These are phyloP conservation scores for Anguilla pacifica DNA, from an alignment of 2,797 vertebrate genomes.

Conservation along the genomic window DNA sequence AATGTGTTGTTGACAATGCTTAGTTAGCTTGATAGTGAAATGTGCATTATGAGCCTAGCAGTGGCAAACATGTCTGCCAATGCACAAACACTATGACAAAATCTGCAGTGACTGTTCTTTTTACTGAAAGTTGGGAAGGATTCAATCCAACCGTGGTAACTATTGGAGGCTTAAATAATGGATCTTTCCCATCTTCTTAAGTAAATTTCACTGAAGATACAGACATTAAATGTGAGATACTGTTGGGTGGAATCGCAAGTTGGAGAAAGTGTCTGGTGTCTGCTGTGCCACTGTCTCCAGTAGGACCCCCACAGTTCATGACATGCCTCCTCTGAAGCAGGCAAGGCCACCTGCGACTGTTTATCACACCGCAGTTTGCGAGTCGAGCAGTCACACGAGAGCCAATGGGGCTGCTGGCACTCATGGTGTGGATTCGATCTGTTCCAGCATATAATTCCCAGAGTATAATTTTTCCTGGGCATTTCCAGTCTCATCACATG, in stretches of 20 bases:
- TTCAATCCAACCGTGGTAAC: too few relatives aligned
- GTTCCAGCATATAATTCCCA: too few relatives aligned
- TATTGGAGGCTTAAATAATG: background rate
- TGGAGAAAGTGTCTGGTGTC: background rate
- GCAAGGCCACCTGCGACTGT: too few relatives aligned
- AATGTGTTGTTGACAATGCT: background rate
- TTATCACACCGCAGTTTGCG: too few relatives aligned
- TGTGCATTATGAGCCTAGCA: background rate
- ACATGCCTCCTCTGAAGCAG: too few relatives aligned
- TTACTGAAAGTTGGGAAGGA: background rate
- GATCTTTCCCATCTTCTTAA: background rate
- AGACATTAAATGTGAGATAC: background rate
- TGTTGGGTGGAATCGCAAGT: background rate
- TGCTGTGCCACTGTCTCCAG: background rate
- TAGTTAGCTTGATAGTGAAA: too few relatives aligned
- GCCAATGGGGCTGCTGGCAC: too few relatives aligned
- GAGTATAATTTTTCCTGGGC: too few relatives aligned
- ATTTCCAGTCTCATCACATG: too few relatives aligned
- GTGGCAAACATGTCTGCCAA: background rate
- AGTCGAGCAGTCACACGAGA: too few relatives aligned
- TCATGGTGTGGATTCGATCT: too few relatives aligned
- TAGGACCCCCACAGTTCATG: background rate
- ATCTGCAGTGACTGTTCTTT: background rate
- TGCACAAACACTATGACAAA: background rate
- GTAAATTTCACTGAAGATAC: conserved; percentile 14